phyloP scores from a whole-genome alignment of 2,113 vertebrate species.

The Hyaena hyaena region DNA sequence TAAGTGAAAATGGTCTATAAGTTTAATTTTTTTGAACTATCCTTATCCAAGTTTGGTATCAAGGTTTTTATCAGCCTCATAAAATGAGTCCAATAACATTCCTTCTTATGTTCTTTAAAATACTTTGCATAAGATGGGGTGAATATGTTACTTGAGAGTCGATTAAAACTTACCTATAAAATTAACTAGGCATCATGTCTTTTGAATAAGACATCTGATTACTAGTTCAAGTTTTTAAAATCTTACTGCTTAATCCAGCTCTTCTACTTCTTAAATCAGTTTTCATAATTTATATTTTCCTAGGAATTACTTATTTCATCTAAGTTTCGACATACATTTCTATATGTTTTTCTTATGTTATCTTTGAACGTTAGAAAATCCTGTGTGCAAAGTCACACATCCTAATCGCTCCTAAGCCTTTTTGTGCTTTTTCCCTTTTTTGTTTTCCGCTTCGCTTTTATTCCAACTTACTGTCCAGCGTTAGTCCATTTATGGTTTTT shows the following conservation, averaged over 20 bases:
- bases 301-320: neutral
- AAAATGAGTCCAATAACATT: conserved; percentile 14
- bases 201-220: neutral
- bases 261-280: neutral
- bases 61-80: conserved; percentile 9
- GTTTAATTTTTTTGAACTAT: neutral
- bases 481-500: neutral
- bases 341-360: neutral
- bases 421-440: neutral
- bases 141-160: neutral
- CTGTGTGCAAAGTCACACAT: neutral
- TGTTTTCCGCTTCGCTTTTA: neutral
- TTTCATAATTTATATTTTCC: conserved; percentile 10
- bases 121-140: neutral
- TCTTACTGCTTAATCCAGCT: neutral
- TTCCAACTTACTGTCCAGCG: neutral
- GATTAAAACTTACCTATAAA: conserved; percentile 23
- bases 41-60: conserved; percentile 31
- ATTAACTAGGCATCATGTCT: neutral
- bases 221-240: neutral
- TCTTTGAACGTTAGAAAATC: neutral
- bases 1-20: neutral
- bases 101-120: neutral
- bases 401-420: neutral
- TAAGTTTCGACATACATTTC: neutral